Base-by-base conservation (phyloP, 2,888 invertebrate genomes). In the Hypena proboscidalis region DNA sequence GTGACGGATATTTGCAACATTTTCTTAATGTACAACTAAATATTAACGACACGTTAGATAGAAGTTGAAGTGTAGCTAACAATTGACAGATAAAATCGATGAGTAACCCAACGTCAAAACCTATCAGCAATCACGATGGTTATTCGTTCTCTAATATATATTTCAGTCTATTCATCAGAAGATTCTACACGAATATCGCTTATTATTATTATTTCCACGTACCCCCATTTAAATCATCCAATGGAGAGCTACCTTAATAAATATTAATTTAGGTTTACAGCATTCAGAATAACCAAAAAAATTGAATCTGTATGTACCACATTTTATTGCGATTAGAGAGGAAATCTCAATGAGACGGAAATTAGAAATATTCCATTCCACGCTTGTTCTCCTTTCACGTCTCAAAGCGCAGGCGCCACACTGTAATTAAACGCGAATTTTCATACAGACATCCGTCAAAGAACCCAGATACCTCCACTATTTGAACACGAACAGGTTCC, bases 401-500 rank as follows among this genome's bases (percentile, higher is more conserved):
- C 27, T 46, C 39, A 53, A 49, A 45, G 47, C 55, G 43, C 37
- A 46, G 58, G 62, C 58, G 49, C 63, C 58, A 42, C 38, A 22
- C 25, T 21, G 61, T 52, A 55, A 64, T 64, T 61, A 61, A 61
- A 54, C 41, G 31, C 22, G 32, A 47, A 65, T 58, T 47, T 57
- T 58, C 48, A 54, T 39, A 49, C 45, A 38, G 32, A 50, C 46
- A 40, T 50, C 50, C 50, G 51, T 47, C 40, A 60, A 41, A 13
- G 11, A 41, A 39, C 51, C 50, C 59, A 54, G 40, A 58, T 53
- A 56, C 47, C 22, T 21, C 11, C 40, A 35, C 49, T 47, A 47
- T 57, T 49, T 54, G 26, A 34, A 52, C 40, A 34, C 20, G 41
- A 69, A 70, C 68, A 48, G 52, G 63, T 71, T 66, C 58, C 54